phyloP scores from a whole-genome alignment of 2,797 vertebrate species.

The Phyllotis vaccarum region DNA sequence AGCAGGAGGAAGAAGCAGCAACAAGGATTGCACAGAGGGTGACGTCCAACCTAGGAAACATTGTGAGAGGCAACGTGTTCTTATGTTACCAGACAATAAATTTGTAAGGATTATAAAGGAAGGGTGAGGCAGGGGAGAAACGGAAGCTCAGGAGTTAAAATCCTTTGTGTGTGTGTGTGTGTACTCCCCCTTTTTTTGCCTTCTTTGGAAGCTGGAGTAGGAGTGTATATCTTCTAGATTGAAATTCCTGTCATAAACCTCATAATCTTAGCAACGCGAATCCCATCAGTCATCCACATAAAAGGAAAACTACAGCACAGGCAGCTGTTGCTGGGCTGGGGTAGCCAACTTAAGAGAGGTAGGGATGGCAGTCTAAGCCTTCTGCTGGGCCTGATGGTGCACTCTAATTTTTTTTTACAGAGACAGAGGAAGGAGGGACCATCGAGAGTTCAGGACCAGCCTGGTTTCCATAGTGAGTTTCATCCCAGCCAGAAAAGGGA shows the following conservation, averaged over 20 bases:
- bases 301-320: not conserved
- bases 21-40: not conserved
- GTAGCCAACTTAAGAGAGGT: not conserved
- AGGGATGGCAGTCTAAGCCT: not conserved
- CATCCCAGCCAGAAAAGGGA: not conserved
- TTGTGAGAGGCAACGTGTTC: not conserved
- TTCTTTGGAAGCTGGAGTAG: slow-evolving; percentile 4
- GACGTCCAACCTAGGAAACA: not conserved
- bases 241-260: slow-evolving; percentile 51
- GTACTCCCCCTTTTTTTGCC: not conserved
- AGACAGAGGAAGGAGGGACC: not conserved
- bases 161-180: not conserved
- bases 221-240: not conserved
- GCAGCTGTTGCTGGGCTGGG: not conserved
- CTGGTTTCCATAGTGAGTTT: not conserved
- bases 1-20: not conserved
- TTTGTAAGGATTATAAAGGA: slow-evolving; percentile 45
- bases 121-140: not conserved
- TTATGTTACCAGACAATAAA: not conserved
- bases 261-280: not conserved
- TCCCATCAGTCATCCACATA: not conserved
- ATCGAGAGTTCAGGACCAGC: not conserved
- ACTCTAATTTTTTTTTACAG: not conserved
- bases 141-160: not conserved
- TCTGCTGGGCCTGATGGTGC: not conserved